phyloP scores from a whole-genome alignment of 1,140 invertebrate genomes.

The Sarcophaga bullata region DNA sequence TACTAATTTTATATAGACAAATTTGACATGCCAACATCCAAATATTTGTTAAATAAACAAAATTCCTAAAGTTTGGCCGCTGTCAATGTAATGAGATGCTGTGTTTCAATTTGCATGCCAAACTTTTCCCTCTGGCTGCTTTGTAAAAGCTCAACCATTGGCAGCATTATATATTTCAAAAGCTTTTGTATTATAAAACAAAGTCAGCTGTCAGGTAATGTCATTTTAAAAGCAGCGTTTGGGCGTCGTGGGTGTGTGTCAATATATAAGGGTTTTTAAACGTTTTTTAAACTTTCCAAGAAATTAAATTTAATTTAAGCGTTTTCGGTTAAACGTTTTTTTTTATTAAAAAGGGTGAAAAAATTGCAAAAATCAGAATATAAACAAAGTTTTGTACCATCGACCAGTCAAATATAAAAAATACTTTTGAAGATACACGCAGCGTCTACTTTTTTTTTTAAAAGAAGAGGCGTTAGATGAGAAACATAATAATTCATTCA shows the following conservation, averaged over 20 bases:
- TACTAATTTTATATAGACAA: not conserved
- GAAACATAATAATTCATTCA: not conserved
- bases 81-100: too few relatives aligned
- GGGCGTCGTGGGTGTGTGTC: conserved; percentile 34
- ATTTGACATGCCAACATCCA: too few relatives aligned
- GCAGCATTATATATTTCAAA: not conserved
- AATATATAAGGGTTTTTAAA: not conserved
- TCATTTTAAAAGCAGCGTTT: conserved; percentile 43
- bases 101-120: too few relatives aligned
- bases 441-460: not conserved
- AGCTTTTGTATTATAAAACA: conserved; percentile 27
- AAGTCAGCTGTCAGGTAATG: conserved; percentile 27
- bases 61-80: too few relatives aligned
- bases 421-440: not conserved
- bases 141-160: too few relatives aligned
- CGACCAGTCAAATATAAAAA: not conserved
- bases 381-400: not conserved
- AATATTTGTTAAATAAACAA: too few relatives aligned
- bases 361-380: not conserved
- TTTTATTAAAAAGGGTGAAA: not conserved
- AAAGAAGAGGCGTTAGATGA: not conserved
- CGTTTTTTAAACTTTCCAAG: not conserved
- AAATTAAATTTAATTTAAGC: not conserved
- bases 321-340: not conserved
- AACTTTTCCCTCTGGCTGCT: too few relatives aligned